These are phyloP conservation scores for Brachypodius melanocephalos DNA, from an alignment of 2,113 vertebrate species.

Conservation along the genomic window DNA sequence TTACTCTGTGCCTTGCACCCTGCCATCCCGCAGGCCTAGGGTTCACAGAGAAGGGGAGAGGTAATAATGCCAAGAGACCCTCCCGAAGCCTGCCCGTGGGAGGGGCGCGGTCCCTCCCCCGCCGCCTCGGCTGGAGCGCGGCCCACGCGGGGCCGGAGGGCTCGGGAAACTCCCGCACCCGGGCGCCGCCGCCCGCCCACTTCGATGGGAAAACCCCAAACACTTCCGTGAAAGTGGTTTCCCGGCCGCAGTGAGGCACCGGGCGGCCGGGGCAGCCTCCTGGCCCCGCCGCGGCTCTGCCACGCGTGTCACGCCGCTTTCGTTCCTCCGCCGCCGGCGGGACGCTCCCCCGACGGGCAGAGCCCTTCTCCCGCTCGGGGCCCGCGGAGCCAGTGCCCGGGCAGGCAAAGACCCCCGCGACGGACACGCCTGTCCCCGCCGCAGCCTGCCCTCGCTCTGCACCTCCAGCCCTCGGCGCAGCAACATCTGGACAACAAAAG, in stretches of 20 bases:
- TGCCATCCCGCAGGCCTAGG: background rate
- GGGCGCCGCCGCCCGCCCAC: background rate
- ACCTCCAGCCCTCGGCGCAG: background rate
- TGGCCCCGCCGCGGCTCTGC: background rate
- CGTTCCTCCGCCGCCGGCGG: background rate
- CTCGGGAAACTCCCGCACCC: background rate
- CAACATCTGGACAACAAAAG: slow-evolving; percentile 51
- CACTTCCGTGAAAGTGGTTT: accelerated
- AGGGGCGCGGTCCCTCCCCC: background rate
- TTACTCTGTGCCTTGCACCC: background rate
- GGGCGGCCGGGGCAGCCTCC: background rate
- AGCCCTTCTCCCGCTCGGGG: background rate
- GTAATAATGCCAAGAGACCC: background rate
- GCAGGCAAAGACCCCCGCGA: background rate
- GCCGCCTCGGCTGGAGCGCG: background rate
- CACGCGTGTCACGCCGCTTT: background rate
- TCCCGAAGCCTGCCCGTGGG: background rate
- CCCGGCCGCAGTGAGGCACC: background rate
- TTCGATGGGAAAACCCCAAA: background rate
- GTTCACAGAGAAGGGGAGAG: background rate
- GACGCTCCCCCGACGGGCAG: background rate
- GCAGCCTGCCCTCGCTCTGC: background rate
- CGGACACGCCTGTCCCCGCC: background rate
- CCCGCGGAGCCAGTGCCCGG: background rate
- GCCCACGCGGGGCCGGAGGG: background rate